Base-by-base conservation (phyloP, 2,888 invertebrate genomes). In the Arge pagana region DNA sequence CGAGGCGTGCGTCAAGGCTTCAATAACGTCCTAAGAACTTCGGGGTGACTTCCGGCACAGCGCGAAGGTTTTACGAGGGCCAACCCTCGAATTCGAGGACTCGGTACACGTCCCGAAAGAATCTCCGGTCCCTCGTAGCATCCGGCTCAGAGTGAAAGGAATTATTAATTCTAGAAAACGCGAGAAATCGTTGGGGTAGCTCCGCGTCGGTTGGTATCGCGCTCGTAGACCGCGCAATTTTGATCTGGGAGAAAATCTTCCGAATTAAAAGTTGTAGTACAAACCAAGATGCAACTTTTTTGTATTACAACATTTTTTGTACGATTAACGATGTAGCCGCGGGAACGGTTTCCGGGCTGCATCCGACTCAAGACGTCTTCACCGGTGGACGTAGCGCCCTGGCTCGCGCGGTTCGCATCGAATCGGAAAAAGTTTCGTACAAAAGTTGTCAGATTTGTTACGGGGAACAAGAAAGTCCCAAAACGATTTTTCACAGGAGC, bases 151-250 rank as follows among this genome's bases (percentile, higher is more conserved):
- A 52, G 54, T 45, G 56, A 50, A 58, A 56, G 53, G 56, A 52
- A 58, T 58, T 58, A 58, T 56, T 52, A 56, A 21, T 43, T 54
- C 49, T 26, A 7, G 18, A 45, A 24, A 52, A 24, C 23, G 53
- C 45, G 6, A 37, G 23, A 37, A 21, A 18, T 37, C 18, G 37
- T 37, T 13, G 37, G 13, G 37, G 13, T 37, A 21, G 11, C n/a
- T n/a, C n/a, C n/a, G n/a, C n/a, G n/a, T n/a, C n/a, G n/a, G n/a
- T n/a, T n/a, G n/a, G n/a, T n/a, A n/a, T n/a, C n/a, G n/a, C n/a
- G n/a, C n/a, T n/a, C n/a, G n/a, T n/a, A 37, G 3, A 5, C 1
- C n/a, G 4, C 10, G 19, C n/a, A 23, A 5, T 8, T 13, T 11
- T 5, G 5, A 11, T 5, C 2, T n/a, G n/a, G n/a, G n/a, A 24